A percentile compares a stretch with the other conserved stretches of the same genome.
Evolutionary conservation across 2,888 invertebrate species (phyloP).

Genomic region (Apodemia duryi): DNA sequence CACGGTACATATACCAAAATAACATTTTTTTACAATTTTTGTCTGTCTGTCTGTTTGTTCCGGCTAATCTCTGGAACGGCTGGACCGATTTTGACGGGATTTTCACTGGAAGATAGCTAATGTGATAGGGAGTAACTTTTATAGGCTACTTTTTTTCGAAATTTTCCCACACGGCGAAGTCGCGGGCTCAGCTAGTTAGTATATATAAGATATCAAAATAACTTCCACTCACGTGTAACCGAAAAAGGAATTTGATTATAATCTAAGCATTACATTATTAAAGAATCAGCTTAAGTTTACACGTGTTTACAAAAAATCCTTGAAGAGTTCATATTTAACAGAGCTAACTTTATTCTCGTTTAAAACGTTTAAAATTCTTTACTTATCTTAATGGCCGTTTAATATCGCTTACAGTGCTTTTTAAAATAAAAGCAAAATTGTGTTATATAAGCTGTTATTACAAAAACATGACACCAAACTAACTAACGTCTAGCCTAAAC

Average conservation of each 20-base stretch:
- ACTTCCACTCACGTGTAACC: neutral
- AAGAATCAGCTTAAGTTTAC: neutral
- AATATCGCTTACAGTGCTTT: slow-evolving; percentile 10
- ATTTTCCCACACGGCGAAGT: too few species aligned
- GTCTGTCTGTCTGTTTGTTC: too few species aligned
- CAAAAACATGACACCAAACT: neutral
- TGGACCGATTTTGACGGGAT: too few species aligned
- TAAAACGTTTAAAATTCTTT: neutral
- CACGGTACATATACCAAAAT: too few species aligned
- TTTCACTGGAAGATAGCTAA: too few species aligned
- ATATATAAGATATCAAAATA: neutral
- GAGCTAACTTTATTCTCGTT: slow-evolving; percentile 1
- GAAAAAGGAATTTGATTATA: neutral
- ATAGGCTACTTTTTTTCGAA: too few species aligned
- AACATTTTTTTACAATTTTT: too few species aligned
- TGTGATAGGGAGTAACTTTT: too few species aligned
- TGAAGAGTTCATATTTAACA: slow-evolving; percentile 7
- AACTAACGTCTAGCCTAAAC: neutral
- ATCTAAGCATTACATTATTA: slow-evolving; percentile 5
- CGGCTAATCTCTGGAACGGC: too few species aligned
- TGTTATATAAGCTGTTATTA: neutral
- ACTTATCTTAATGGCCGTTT: slow-evolving; percentile 8
- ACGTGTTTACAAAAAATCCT: slow-evolving; percentile 11
- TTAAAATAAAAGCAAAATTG: neutral
- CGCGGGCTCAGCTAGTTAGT: too few species aligned